Base-by-base conservation (phyloP, 2,113 vertebrate species). In the Ptychochromis oligacanthus region DNA sequence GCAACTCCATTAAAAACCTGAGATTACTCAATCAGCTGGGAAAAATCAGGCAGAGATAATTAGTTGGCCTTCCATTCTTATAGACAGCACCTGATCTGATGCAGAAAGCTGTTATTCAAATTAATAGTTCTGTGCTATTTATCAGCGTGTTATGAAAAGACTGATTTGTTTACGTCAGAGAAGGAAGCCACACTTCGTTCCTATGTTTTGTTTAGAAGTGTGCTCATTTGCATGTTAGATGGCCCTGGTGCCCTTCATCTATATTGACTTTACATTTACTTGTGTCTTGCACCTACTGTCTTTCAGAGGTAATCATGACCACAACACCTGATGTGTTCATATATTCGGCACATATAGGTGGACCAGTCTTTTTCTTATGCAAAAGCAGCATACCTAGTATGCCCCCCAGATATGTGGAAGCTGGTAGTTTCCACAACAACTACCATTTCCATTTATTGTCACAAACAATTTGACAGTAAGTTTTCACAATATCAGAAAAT, bases 111-210 rank as follows among this genome's bases (percentile, higher is more conserved):
- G 34, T 58, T 74, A 64, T 80, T 79, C 52, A 77, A 49, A 84
- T 56, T 0, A 22, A 3, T 18, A 43, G 20, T 34, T 72, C 9
- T 54, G 15, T 24, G 18, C 20, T 70, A 1, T 82, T 55, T 58
- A 26, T 24, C 26, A 18, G 26, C 6, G 18, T 58, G 6, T 70
- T 40, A 31, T 58, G 14, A 75, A 56, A 79, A 79, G 14, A 17
- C 6, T 67, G 58, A 76, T 91, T 77, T 88, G 58, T 77, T 77
- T 83, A 46, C 60, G n/a, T 83, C 26, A 43, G 74, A 52, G 13
- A 12, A 17, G 12, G 20, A 26, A 77, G 13, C 17, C 34, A 64
- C 55, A 56, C 4, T 12, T 24, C 14, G 6, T 20, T 14, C 9
- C 13, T 36, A 20, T 17, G 22, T 58, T 84, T 76, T 54, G 72